A percentile compares a stretch with the other conserved stretches of the same genome.
Evolutionary conservation across 2,797 vertebrate species (phyloP).

Genomic region (Hemibagrus guttatus): DNA sequence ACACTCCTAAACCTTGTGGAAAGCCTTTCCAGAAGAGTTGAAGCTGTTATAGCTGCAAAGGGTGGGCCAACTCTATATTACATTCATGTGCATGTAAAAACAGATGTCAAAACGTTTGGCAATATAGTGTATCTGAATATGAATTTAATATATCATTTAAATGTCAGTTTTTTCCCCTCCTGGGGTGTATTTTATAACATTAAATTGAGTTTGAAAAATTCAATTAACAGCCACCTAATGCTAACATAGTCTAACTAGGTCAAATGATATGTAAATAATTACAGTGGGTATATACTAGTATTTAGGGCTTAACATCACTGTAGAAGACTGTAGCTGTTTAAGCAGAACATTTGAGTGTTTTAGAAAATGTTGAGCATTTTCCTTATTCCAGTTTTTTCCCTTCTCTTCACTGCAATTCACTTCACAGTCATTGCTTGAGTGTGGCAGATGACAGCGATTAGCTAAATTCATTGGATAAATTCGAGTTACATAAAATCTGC

Average conservation of each 20-base stretch:
- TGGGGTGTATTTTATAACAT: not conserved
- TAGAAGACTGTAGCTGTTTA: not conserved
- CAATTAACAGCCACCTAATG: not conserved
- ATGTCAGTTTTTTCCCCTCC: not conserved
- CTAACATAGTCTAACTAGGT: not conserved
- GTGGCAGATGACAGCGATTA: not conserved
- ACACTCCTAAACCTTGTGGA: too few relatives aligned
- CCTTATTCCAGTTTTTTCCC: not conserved
- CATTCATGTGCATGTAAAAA: too few relatives aligned
- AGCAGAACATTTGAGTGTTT: not conserved
- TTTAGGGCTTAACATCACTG: not conserved
- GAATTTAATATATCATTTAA: not conserved
- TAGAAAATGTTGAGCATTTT: not conserved
- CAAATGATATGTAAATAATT: not conserved
- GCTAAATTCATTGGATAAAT: not conserved
- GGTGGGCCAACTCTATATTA: too few relatives aligned
- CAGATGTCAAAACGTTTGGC: too few relatives aligned
- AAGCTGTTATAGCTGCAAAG: too few relatives aligned
- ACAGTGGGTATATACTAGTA: not conserved
- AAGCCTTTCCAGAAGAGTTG: too few relatives aligned
- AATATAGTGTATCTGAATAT: not conserved
- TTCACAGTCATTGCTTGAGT: too few relatives aligned
- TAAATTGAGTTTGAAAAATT: not conserved
- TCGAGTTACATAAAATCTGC: not conserved
- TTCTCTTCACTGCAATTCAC: not conserved